Conservation (phyloP, 2,888 invertebrate genomes). For the Leptinotarsa haldemani region DNA sequence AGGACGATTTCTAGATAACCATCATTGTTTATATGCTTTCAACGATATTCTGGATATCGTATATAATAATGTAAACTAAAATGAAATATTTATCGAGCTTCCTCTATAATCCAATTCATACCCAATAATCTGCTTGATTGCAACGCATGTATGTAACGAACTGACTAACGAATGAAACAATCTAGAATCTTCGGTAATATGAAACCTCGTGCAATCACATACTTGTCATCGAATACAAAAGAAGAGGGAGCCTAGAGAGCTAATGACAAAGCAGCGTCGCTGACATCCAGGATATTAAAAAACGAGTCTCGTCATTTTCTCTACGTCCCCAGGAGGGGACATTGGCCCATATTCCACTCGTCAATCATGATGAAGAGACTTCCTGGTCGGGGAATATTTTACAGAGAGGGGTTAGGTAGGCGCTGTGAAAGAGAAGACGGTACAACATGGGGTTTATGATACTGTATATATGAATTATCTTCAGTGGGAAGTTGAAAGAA, state of each 20-base stretch:
- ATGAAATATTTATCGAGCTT: not conserved
- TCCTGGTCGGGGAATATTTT: not conserved
- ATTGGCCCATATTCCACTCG: constrained; percentile 15
- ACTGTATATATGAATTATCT: no score
- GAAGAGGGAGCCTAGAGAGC: constrained; percentile 39
- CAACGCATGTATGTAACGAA: constrained; percentile 26
- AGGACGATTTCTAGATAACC: no score
- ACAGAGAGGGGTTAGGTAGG: not conserved
- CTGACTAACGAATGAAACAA: constrained; percentile 27
- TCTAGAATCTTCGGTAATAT: constrained; percentile 26
- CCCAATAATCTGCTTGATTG: not conserved
- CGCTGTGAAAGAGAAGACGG: no score
- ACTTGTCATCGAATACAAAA: constrained; percentile 45
- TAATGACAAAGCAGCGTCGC: constrained; percentile 46
- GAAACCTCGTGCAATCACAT: constrained; percentile 41
- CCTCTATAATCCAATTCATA: not conserved
- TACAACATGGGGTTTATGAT: no score
- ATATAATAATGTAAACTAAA: no score
- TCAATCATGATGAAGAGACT: constrained; percentile 12
- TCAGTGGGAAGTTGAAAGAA: no score
- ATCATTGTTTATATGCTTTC: no score
- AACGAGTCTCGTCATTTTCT: constrained; percentile 45
- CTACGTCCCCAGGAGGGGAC: not conserved
- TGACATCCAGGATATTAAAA: constrained; percentile 50
- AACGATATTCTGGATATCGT: no score